Percentiles rank a stretch among this genome's conserved stretches.
Evolutionary conservation across 2,888 invertebrate genomes (phyloP).

Genomic region (Apotomis turbidana): DNA sequence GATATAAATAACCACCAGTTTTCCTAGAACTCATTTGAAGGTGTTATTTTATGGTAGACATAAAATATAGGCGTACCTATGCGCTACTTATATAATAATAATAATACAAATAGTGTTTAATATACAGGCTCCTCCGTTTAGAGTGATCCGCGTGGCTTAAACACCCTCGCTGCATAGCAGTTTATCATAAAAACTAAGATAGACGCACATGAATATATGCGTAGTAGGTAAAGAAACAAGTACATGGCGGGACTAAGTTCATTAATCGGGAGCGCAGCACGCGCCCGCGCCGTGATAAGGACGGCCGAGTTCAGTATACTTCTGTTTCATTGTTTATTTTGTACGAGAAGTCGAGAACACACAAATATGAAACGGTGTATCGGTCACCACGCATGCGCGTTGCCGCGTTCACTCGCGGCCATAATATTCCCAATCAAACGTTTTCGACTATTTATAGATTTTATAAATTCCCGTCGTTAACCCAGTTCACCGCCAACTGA

Average conservation of each 20-base stretch:
- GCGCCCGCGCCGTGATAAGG: constrained; percentile 32
- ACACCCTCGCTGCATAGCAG: too few relatives aligned
- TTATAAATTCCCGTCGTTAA: constrained; percentile 38
- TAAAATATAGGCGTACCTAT: background rate
- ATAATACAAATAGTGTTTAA: background rate
- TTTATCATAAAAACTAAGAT: background rate
- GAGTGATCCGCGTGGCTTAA: too few relatives aligned
- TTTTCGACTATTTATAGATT: constrained; percentile 41
- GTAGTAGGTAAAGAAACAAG: background rate
- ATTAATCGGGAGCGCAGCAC: constrained; percentile 17
- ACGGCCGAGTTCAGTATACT: constrained; percentile 13
- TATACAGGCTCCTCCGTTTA: too few relatives aligned
- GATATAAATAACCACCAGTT: background rate
- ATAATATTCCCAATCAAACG: constrained; percentile 40
- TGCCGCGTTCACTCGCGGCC: constrained; percentile 36
- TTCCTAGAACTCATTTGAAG: constrained; percentile 11
- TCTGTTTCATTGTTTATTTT: constrained; percentile 34
- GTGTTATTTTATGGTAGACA: background rate
- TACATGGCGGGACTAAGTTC: constrained; percentile 14
- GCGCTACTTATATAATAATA: background rate
- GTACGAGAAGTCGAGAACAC: constrained; percentile 3
- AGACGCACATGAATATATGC: background rate
- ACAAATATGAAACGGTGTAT: constrained; percentile 22
- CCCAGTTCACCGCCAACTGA: constrained; percentile 26
- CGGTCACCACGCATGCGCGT: constrained; percentile 16